Conservation (phyloP, 2,888 invertebrate species). For the Rhamnusium bicolor region DNA sequence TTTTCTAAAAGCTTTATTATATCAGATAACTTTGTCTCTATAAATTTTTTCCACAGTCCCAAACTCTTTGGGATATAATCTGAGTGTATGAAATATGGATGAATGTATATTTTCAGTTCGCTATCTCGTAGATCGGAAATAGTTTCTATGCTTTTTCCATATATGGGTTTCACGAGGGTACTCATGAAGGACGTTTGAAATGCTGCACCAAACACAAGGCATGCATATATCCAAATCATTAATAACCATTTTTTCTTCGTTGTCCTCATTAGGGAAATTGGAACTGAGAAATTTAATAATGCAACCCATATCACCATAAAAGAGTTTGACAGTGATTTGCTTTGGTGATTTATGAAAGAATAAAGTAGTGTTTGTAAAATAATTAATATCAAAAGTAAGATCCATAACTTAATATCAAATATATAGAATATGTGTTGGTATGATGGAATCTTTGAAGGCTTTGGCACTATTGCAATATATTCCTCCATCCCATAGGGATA, state of each 20-base stretch:
- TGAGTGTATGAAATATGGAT: background rate
- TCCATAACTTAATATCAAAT: conserved; percentile 20
- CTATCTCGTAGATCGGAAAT: conserved; percentile 30
- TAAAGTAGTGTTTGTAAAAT: background rate
- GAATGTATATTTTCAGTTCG: conserved; percentile 26
- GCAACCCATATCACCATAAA: conserved; percentile 4
- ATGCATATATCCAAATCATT: conserved; percentile 23
- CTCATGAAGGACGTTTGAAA: conserved; percentile 28
- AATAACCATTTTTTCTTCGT: conserved; percentile 30
- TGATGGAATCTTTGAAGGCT: conserved; percentile 21
- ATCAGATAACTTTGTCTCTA: background rate
- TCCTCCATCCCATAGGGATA: conserved; percentile 28
- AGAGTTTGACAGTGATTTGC: conserved; percentile 6
- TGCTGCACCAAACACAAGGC: conserved; percentile 13
- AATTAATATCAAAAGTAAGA: background rate
- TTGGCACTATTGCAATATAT: conserved; percentile 29
- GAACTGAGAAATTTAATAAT: conserved; percentile 10
- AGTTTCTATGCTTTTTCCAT: conserved; percentile 17
- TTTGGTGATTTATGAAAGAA: background rate
- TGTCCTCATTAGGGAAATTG: background rate
- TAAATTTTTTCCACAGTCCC: conserved; percentile 10
- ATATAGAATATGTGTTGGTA: conserved; percentile 29
- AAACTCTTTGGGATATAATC: background rate
- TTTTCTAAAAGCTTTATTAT: background rate
- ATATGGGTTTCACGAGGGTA: conserved; percentile 31